Percentiles rank a stretch among this genome's conserved stretches.
Conservation (phyloP, 1,140 invertebrate species). For the Drosophila fuyamai region DNA sequence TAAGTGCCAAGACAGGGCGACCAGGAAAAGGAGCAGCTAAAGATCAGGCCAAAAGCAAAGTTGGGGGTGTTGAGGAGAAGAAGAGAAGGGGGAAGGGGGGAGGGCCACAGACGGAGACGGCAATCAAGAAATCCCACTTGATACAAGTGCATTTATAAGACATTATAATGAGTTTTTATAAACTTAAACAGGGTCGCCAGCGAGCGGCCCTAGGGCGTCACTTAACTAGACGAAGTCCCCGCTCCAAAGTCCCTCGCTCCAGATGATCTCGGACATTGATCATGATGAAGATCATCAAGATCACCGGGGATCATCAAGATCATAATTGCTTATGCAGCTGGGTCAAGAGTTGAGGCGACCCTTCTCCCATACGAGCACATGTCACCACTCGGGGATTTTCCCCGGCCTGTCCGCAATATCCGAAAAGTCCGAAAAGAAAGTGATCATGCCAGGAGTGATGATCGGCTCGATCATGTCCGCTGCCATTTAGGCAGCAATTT, state of each 20-base stretch:
- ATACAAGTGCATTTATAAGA: constrained; percentile 83
- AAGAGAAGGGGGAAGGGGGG: not conserved
- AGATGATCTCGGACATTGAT: constrained; percentile 71
- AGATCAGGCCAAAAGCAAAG: constrained; percentile 30
- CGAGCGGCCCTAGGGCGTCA: constrained; percentile 72
- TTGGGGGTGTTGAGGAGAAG: constrained; percentile 3
- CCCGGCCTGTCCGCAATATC: constrained; percentile 27
- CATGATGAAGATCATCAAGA: constrained; percentile 52
- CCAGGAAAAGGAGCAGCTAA: constrained; percentile 47
- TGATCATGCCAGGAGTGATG: constrained; percentile 57
- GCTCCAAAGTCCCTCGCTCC: constrained; percentile 15
- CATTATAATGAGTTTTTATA: constrained; percentile 84
- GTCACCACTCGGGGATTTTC: constrained; percentile 63
- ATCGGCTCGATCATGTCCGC: constrained; percentile 63
- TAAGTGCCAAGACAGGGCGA: constrained; percentile 13
- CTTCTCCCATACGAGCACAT: constrained; percentile 45
- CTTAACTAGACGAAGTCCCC: constrained; percentile 65
- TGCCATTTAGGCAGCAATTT: constrained; percentile 76
- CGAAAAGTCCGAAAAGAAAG: constrained; percentile 53
- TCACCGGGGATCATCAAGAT: constrained; percentile 33
- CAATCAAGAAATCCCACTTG: constrained; percentile 83
- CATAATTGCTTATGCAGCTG: constrained; percentile 75
- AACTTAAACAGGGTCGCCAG: constrained; percentile 78
- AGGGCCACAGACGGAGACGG: constrained; percentile 31
- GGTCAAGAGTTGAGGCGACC: constrained; percentile 56